Evolutionary conservation across 2,888 invertebrate species (phyloP).

Genomic region (Lordiphosa andalusiaca): DNA sequence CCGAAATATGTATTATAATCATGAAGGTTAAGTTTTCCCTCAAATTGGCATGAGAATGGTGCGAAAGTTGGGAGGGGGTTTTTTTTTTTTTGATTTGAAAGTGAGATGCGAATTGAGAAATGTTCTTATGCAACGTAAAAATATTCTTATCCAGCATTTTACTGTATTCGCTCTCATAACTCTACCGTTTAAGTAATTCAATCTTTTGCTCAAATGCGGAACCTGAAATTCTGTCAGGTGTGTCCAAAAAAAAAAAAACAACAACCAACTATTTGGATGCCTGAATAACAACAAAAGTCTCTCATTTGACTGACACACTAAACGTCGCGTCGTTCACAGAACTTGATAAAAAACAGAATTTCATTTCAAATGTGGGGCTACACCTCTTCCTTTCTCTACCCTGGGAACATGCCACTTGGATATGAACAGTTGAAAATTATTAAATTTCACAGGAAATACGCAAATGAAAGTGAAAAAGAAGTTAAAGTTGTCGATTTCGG

Average conservation of each 20-base stretch:
- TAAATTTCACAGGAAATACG: conserved; percentile 8
- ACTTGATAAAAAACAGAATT: conserved; percentile 1
- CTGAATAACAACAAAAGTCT: conserved; percentile 8
- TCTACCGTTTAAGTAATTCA: conserved; percentile 2
- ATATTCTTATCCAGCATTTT: conserved; percentile 3
- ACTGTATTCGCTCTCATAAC: conserved; percentile 8
- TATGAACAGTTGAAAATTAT: too few relatives aligned
- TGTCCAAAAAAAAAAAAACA: too few relatives aligned
- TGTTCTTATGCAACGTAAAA: too few relatives aligned
- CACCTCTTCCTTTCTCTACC: too few relatives aligned
- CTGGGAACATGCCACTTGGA: too few relatives aligned
- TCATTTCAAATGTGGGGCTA: neutral
- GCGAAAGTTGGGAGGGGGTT: too few relatives aligned
- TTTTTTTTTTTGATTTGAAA: neutral
- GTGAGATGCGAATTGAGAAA: neutral
- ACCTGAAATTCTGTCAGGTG: conserved; percentile 1
- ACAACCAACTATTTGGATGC: conserved; percentile 1
- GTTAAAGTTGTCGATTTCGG: conserved; percentile 4
- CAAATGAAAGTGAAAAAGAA: conserved; percentile 5
- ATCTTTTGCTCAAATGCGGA: conserved; percentile 12
- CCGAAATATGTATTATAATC: conserved; percentile 9
- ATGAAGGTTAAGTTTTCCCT: conserved; percentile 9
- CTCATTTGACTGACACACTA: neutral
- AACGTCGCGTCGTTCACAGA: neutral
- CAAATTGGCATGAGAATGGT: neutral